Evolutionary conservation across 2,113 vertebrate species (phyloP), one percentile per base, ranked within the genome.

Genomic region (Promerops cafer): DNA sequence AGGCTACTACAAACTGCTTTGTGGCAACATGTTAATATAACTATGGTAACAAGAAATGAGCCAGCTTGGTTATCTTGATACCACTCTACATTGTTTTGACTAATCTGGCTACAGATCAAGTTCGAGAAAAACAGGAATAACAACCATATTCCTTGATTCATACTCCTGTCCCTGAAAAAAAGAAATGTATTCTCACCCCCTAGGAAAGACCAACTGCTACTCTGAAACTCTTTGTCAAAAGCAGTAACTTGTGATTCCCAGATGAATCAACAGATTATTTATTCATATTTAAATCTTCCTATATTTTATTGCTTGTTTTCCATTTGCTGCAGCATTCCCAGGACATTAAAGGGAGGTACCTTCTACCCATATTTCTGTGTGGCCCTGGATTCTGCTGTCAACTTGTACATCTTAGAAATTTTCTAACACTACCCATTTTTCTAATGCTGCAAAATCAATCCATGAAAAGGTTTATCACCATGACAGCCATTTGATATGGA

Each of bases 31-130:
- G 76, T 35, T 90, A 94, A 88, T 69, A 97, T 97, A 97, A 96
- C 96, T 97, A 96, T 97, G 96, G 96, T 95, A 97, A 96, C 96
- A 93, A 97, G 90, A 88, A 95, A 88, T 35, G 23, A 95, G 79
- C 63, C 95, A 94, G 88, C 92, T 92, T 75, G 79, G 86, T 95
- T 97, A 96, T 95, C 94, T 96, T 92, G 88, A 94, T 68, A 95
- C 71, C 30, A 70, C 50, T 93, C 90, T 93, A 74, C 66, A 47
- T 70, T 92, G 64, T 90, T 94, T 95, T 97, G 90, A 96, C 54
- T 96, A 94, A 94, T 95, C 64, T 97, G 94, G 95, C 90, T 94
- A 66, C 33, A 35, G 33, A 96, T 83, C 94, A 97, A 96, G 33
- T 93, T 90, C 72, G 71, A 95, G 76, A 94, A 93, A 95, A 97